phyloP scores from a whole-genome alignment of 2,113 vertebrate species.

The Arizona elegans region DNA sequence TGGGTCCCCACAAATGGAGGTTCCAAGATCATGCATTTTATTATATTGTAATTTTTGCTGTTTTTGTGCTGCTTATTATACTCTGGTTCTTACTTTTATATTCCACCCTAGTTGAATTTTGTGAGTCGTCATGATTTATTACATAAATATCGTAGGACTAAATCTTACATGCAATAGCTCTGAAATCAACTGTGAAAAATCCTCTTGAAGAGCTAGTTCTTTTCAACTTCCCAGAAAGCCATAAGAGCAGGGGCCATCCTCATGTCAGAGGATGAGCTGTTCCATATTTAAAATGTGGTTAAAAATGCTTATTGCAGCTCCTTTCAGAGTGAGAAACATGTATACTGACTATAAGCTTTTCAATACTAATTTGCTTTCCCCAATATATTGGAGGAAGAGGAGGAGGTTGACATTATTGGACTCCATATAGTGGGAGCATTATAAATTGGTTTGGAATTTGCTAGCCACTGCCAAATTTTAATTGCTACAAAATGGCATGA shows the following conservation, averaged over 20 bases:
- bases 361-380: not conserved
- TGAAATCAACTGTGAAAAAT: not conserved
- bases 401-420: not conserved
- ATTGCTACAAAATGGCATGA: constrained; percentile 16
- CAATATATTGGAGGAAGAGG: not conserved
- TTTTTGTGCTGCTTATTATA: not conserved
- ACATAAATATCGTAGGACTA: not conserved
- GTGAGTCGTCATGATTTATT: not conserved
- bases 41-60: not conserved
- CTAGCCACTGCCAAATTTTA: not conserved
- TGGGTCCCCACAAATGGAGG: too few relatives aligned
- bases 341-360: not conserved
- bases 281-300: not conserved
- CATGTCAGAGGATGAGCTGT: not conserved
- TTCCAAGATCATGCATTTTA: not conserved
- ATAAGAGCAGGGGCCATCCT: not conserved
- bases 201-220: not conserved
- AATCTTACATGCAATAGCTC: not conserved
- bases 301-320: not conserved
- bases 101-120: not conserved
- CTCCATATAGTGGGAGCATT: not conserved
- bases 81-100: not conserved
- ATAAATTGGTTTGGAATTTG: not conserved
- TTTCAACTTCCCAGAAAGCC: not conserved
- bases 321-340: not conserved